These are phyloP conservation scores for Ypsolopha scabrella DNA, from an alignment of 2,888 invertebrate genomes.

Conservation along the genomic window DNA sequence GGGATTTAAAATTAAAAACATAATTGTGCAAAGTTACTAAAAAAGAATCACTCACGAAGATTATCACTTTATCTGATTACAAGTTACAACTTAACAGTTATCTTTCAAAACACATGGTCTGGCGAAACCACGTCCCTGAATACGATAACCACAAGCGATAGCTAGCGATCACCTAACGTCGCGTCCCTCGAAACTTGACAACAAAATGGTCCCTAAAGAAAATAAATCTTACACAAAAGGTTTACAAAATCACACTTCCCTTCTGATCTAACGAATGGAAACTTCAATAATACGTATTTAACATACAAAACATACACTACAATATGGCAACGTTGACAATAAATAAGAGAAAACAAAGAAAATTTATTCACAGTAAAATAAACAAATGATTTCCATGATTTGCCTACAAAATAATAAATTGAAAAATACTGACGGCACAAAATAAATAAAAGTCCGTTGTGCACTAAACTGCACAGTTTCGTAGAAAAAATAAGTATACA, in stretches of 20 bases:
- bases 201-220: conserved; percentile 63
- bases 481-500: conserved; percentile 56
- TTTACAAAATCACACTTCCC: conserved; percentile 57
- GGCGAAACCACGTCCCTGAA: conserved; percentile 40
- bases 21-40: conserved; percentile 54
- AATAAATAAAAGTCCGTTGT: conserved; percentile 43
- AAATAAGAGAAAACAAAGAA: conserved; percentile 47
- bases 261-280: conserved; percentile 35
- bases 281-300: conserved; percentile 56
- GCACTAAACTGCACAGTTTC: conserved; percentile 42
- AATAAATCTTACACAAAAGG: conserved; percentile 35
- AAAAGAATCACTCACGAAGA: conserved; percentile 42
- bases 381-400: conserved; percentile 14
- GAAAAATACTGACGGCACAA: conserved; percentile 29
- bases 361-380: conserved; percentile 48
- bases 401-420: conserved; percentile 12
- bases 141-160: conserved; percentile 23
- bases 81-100: conserved; percentile 19
- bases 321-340: conserved; percentile 70
- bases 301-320: conserved; percentile 62
- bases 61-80: conserved; percentile 51
- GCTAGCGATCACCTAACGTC: conserved; percentile 38
- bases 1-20: conserved; percentile 35
- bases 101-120: conserved; percentile 31
- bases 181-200: conserved; percentile 33